Percentiles rank a stretch among this genome's conserved stretches.
Conservation (phyloP, 2,888 invertebrate genomes). For the Troides oblongomaculatus region DNA sequence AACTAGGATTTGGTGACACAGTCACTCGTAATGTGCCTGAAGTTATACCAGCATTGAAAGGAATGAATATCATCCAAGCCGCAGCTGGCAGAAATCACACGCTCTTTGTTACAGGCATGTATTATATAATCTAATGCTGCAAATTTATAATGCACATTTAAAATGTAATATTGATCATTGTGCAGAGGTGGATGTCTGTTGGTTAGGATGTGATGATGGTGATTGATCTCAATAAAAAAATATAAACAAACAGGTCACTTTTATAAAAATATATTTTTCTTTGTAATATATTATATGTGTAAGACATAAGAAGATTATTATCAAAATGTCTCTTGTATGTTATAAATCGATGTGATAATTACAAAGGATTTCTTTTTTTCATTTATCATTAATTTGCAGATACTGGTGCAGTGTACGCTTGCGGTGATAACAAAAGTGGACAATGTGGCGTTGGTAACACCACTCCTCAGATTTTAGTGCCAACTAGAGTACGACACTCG, state of each 20-base stretch:
- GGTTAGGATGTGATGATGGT: too few relatives aligned
- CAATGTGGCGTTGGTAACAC: conserved; percentile 93
- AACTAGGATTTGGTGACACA: conserved; percentile 91
- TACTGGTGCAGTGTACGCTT: conserved; percentile 91
- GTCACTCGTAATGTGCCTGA: conserved; percentile 87
- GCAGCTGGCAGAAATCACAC: conserved; percentile 94
- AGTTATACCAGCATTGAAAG: conserved; percentile 86
- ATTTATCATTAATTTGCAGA: conserved; percentile 62
- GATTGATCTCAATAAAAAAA: too few relatives aligned
- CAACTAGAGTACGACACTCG: conserved; percentile 84
- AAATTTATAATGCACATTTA: too few relatives aligned
- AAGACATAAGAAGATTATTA: too few relatives aligned
- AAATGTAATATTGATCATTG: too few relatives aligned
- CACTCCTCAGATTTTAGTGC: conserved; percentile 74
- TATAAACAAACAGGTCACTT: too few relatives aligned
- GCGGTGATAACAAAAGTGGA: conserved; percentile 95
- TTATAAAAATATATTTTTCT: too few relatives aligned
- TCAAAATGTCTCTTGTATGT: too few relatives aligned
- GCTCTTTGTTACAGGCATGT: conserved; percentile 88
- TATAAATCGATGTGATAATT: too few relatives aligned
- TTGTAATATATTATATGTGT: too few relatives aligned
- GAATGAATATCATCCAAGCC: conserved; percentile 90
- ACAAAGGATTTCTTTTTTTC: not conserved
- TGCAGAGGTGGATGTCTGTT: too few relatives aligned
- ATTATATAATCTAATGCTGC: too few relatives aligned